Percentiles rank a stretch among this genome's conserved stretches.
phyloP scores from a whole-genome alignment of 2,113 vertebrate genomes.

The Miniopterus natalensis region DNA sequence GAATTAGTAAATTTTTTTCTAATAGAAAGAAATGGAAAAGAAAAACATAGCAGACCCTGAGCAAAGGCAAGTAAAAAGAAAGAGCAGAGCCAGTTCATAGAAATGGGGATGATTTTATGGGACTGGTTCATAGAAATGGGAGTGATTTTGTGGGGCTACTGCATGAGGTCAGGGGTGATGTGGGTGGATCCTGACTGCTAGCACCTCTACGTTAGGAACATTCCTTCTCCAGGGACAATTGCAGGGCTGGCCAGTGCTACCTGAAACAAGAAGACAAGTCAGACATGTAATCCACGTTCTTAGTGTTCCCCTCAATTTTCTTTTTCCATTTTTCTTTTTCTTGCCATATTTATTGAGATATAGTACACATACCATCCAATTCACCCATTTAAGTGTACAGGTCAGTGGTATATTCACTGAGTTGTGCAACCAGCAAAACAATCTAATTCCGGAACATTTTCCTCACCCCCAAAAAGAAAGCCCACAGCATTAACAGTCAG shows the following conservation, averaged over 20 bases:
- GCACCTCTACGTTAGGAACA: not conserved
- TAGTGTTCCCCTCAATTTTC: not conserved
- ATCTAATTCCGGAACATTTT: not conserved
- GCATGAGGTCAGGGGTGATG: accelerated
- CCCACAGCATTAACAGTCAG: not conserved
- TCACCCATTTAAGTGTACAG: not conserved
- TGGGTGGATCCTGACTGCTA: too few species aligned
- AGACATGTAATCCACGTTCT: not conserved
- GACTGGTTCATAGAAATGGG: not conserved
- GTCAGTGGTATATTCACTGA: not conserved
- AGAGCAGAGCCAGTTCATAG: not conserved
- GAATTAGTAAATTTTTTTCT: not conserved
- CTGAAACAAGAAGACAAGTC: not conserved
- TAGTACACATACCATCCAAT: not conserved
- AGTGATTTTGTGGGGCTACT: not conserved
- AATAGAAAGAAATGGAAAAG: constrained; percentile 19
- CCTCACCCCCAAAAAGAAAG: not conserved
- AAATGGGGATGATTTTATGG: not conserved
- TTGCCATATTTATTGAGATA: constrained; percentile 2
- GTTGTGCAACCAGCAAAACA: not conserved
- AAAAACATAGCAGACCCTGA: not conserved
- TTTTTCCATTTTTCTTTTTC: not conserved
- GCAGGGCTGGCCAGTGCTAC: not conserved
- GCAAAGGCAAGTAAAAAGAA: not conserved
- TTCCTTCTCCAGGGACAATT: not conserved